Base-by-base conservation (phyloP, 2,113 vertebrate species). In the Brachypteracias leptosomus region DNA sequence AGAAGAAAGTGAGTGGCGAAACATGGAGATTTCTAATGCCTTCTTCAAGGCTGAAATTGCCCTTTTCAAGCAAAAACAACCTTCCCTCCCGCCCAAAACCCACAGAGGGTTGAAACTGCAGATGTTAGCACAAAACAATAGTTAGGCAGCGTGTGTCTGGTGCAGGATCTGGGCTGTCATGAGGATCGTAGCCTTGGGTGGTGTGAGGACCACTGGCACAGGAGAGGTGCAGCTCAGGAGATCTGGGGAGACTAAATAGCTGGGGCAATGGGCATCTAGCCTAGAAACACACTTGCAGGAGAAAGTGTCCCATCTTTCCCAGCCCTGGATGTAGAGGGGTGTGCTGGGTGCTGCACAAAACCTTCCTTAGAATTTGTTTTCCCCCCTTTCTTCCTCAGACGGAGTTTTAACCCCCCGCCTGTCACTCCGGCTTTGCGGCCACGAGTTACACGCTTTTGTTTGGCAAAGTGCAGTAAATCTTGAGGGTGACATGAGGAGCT, bases 151-250 rank as follows among this genome's bases (percentile, higher is more conserved):
- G 1, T 2, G 33, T 25, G 57, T 1, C 20, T 28, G 70, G 62
- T 20, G 46, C 47, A 31, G 72, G 76, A 28, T 21, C 16, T 24
- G 85, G 36, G 44, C 65, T 54, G 2, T 2, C 1, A 2, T 15
- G 57, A 25, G 0, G 1, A 54, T 1, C 0, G 13, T 7, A 47
- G 78, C 63, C 14, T 21, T 4, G 36, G 1, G 33, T 2, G 7
- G 24, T 40, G 62, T 54, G 28, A 85, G 71, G 75, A 86, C 51
- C 81, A 16, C 9, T 21, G 63, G 17, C 46, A n/a, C 7, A 4
- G 66, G 20, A 33, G 16, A 74, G 1, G 16, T 29, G 2, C 38
- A 18, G 0, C 22, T 31, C 22, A 5, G 58, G 19, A 40, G 44
- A 28, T 19, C 25, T 11, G 33, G 59, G 47, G 18, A 42, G 46